phyloP scores from a whole-genome alignment of 53 echinoderm and acorn worm genomes.

The Stichopus horrens region DNA sequence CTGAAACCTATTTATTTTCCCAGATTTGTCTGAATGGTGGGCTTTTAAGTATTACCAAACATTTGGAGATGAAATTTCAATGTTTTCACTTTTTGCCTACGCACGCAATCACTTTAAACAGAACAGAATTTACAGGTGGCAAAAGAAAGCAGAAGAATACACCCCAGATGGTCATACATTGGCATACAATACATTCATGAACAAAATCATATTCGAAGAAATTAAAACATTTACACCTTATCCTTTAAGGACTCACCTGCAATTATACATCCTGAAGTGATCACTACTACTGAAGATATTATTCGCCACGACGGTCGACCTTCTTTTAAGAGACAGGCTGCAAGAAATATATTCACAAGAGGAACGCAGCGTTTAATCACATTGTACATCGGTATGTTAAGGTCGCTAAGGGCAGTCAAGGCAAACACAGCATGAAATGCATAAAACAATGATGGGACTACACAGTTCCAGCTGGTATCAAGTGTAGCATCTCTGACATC shows the following conservation, averaged over 20 bases:
- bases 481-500: conserved; percentile 42
- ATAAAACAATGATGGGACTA: conserved; percentile 71
- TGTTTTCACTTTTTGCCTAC: too few species aligned
- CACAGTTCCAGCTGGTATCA: conserved; percentile 54
- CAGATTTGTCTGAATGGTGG: too few species aligned
- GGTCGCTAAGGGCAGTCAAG: conserved; percentile 71
- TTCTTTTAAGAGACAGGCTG: conserved; percentile 64
- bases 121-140: too few species aligned
- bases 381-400: conserved; percentile 93
- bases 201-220: too few species aligned
- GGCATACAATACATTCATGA: too few species aligned
- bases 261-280: conserved; percentile 70
- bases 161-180: too few species aligned
- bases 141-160: too few species aligned
- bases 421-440: conserved; percentile 73
- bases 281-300: conserved; percentile 39
- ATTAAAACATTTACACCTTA: too few species aligned
- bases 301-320: conserved; percentile 54
- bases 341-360: conserved; percentile 63
- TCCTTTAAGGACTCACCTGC: conserved; percentile 57
- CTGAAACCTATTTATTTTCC: too few species aligned
- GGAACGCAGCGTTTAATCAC: conserved; percentile 83
- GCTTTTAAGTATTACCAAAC: too few species aligned
- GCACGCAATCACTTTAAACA: too few species aligned
- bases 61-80: too few species aligned